Evolutionary conservation across 2,888 invertebrate genomes (phyloP).

Genomic region (Caradrina clavipalpis): DNA sequence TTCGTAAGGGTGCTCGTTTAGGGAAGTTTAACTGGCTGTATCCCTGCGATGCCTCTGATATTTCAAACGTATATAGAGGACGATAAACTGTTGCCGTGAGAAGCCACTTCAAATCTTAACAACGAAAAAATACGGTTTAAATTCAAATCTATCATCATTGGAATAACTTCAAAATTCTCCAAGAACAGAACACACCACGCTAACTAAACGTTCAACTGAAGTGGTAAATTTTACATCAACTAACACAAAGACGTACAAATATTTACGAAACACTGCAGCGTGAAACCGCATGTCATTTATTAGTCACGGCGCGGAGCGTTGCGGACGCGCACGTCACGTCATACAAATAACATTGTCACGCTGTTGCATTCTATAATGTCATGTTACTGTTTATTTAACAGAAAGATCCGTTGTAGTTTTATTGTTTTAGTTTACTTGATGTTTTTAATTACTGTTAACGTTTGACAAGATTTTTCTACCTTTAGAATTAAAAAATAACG

Average conservation of each 20-base stretch:
- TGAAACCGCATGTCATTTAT: slow-evolving; percentile 61
- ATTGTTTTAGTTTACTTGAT: not conserved
- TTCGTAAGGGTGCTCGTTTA: not conserved
- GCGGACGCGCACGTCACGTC: slow-evolving; percentile 57
- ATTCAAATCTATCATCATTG: not conserved
- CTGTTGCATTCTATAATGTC: slow-evolving; percentile 33
- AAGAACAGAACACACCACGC: not conserved
- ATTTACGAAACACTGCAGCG: slow-evolving; percentile 49
- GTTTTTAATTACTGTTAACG: not conserved
- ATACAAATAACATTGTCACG: slow-evolving; percentile 67
- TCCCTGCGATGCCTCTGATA: too few relatives aligned
- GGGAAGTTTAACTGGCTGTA: not conserved
- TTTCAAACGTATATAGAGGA: too few relatives aligned
- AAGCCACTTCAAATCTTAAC: too few relatives aligned
- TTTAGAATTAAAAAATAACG: too few relatives aligned
- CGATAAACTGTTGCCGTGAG: too few relatives aligned
- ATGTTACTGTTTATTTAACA: slow-evolving; percentile 36
- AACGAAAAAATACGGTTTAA: too few relatives aligned
- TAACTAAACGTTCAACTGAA: slow-evolving; percentile 1
- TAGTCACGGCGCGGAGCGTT: slow-evolving; percentile 57
- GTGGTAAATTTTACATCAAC: slow-evolving; percentile 30
- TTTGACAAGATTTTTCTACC: too few relatives aligned
- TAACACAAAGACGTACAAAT: slow-evolving; percentile 35
- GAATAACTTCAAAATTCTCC: not conserved
- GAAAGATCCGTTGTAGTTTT: not conserved